Evolutionary conservation across 1,140 invertebrate genomes (phyloP).

Genomic region (Episyrphus balteatus): DNA sequence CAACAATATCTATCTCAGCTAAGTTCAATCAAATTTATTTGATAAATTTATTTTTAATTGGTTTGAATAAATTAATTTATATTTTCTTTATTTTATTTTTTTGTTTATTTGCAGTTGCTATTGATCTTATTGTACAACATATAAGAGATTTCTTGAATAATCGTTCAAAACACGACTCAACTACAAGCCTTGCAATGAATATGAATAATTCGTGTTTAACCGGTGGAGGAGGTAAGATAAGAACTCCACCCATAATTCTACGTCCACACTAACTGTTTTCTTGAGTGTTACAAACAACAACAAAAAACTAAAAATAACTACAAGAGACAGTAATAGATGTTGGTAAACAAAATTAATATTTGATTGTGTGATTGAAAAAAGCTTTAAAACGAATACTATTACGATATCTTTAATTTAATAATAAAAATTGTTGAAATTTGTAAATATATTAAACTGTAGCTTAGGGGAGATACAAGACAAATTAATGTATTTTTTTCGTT

Average conservation of each 20-base stretch:
- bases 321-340: no score
- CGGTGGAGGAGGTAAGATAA: not conserved
- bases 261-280: slow-evolving; percentile 1
- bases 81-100: not conserved
- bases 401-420: no score
- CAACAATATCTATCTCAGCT: not conserved
- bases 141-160: slow-evolving; percentile 70
- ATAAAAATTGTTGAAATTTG: no score
- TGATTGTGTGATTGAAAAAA: no score
- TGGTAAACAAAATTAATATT: no score
- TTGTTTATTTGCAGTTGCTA: slow-evolving; percentile 62
- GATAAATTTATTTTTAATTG: not conserved
- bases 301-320: no score
- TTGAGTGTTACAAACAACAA: not conserved
- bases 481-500: not conserved
- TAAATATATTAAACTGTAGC: not conserved
- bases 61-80: slow-evolving; percentile 3
- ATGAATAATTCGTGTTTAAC: slow-evolving; percentile 12
- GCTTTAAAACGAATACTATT: no score
- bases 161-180: slow-evolving; percentile 32
- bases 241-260: not conserved
- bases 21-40: not conserved
- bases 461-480: not conserved
- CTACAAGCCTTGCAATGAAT: slow-evolving; percentile 22
- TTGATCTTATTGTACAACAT: slow-evolving; percentile 88